Evolutionary conservation across 2,113 vertebrate species (phyloP), one percentile per base, ranked within the genome.

Genomic region (Caranx melampygus): DNA sequence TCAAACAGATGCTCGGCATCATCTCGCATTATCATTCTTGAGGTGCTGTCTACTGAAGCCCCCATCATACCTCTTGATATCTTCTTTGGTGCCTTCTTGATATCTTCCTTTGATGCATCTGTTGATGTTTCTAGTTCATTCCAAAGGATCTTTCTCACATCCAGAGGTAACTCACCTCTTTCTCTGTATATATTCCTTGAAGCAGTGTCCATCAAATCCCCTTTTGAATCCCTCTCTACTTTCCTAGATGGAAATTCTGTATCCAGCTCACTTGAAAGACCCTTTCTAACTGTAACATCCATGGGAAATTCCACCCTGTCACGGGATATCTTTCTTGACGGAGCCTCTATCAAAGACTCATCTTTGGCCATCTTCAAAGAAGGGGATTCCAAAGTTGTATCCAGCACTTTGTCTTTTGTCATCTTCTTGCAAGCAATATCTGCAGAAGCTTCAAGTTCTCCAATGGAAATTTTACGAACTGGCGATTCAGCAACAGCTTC

Each of bases 11-110:
- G 51, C 4, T 92, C 91, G 18, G 84, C 45, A 40, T 93, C 86
- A 16, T 93, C 92, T 60, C 42, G 83, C 16, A 57, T 6, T 52
- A 79, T 75, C 54, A 79, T 94, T 85, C 87, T 91, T 51, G 85
- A 82, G 34, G 49, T 54, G 37, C 72, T 87, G 79, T 93, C 91
- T 14, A 89, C 47, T 35, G 92, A 93, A 72, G 49, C 0, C 2
- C 82, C 91, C 82, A 91, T 85, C 57, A 80, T 81, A 54, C 88
- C 88, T 83, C 80, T 86, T 42, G 90, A 89, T 77, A 88, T 62
- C 65, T 70, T 92, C 51, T 76, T 82, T 1, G 37, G 65, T 69
- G 77, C 40, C 5, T 69, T 83, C 80, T 86, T 42, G 90, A 89
- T 77, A 88, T 62, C 65, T 70, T 92, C 51, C 78, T 82, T 1